Percentiles rank a stretch among this genome's conserved stretches.
Conservation (phyloP, 2,797 vertebrate genomes). For the Telmatherina bonti region DNA sequence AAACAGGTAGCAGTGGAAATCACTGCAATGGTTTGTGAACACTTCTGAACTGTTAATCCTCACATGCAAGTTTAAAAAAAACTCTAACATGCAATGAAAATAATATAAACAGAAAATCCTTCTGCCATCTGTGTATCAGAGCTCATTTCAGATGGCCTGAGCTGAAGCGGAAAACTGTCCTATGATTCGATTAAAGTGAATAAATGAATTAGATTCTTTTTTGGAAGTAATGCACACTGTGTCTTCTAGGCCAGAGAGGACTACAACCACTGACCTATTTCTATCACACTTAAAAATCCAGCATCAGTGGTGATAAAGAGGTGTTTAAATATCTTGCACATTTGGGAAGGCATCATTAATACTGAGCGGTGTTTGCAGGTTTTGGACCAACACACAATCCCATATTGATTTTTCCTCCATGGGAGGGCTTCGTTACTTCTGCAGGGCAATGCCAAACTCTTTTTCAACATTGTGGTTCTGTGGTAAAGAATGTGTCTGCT, state of each 20-base stretch:
- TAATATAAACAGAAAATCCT: neutral
- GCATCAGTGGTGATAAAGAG: neutral
- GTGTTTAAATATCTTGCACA: neutral
- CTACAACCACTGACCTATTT: neutral
- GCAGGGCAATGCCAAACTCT: too few relatives aligned
- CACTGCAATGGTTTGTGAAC: neutral
- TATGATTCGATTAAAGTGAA: neutral
- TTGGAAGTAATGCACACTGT: neutral
- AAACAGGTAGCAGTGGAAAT: neutral
- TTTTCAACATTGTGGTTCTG: neutral
- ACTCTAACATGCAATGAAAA: neutral
- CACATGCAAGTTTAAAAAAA: neutral
- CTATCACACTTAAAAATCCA: neutral
- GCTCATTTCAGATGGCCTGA: neutral
- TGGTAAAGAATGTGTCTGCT: neutral
- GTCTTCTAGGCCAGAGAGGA: neutral
- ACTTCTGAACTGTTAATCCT: too few relatives aligned
- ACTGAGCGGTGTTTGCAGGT: too few relatives aligned
- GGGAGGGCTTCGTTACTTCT: neutral
- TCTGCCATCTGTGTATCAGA: neutral
- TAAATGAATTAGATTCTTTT: neutral
- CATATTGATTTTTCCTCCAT: neutral
- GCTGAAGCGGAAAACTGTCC: neutral
- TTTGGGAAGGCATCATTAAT: neutral
- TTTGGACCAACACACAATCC: neutral